Percentiles rank a stretch among this genome's conserved stretches.
phyloP scores from a whole-genome alignment of 1,140 invertebrate genomes.

The Drosophila ironensis region DNA sequence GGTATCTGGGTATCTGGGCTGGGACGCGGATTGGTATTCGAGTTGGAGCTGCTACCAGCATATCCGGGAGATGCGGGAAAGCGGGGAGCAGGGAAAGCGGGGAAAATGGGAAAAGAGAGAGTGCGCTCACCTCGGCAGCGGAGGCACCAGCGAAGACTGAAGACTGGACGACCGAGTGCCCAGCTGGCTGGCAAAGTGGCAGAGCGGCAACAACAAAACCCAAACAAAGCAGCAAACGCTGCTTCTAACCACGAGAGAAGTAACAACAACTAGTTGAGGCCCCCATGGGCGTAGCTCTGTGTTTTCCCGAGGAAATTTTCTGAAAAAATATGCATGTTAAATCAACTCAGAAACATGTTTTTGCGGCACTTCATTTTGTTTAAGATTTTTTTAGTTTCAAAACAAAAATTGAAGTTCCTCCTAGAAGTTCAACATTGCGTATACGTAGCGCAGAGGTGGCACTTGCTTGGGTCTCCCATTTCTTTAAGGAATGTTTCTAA shows the following conservation, averaged over 20 bases:
- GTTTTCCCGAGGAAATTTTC: not conserved
- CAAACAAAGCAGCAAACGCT: constrained; percentile 48
- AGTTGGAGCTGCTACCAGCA: too few species aligned
- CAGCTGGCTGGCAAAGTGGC: constrained; percentile 6
- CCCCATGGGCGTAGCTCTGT: not conserved
- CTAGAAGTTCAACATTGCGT: too few species aligned
- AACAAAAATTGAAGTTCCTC: too few species aligned
- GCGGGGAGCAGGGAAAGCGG: not conserved
- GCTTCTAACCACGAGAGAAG: constrained; percentile 31
- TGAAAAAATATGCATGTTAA: not conserved
- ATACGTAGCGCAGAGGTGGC: too few species aligned
- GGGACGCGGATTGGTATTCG: not conserved
- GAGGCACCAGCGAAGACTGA: constrained; percentile 47
- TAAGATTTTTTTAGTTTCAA: too few species aligned
- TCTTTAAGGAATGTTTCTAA: too few species aligned
- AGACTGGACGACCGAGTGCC: constrained; percentile 35
- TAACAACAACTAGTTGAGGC: not conserved
- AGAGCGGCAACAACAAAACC: constrained; percentile 63
- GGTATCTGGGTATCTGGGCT: constrained; percentile 8
- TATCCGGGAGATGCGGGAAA: too few species aligned
- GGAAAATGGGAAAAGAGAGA: not conserved
- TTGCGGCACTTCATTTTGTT: too few species aligned
- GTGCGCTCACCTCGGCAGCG: constrained; percentile 50
- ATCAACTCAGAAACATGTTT: too few species aligned
- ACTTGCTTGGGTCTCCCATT: too few species aligned